Base-by-base conservation (phyloP, 2,113 vertebrate genomes). In the Astur gentilis region DNA sequence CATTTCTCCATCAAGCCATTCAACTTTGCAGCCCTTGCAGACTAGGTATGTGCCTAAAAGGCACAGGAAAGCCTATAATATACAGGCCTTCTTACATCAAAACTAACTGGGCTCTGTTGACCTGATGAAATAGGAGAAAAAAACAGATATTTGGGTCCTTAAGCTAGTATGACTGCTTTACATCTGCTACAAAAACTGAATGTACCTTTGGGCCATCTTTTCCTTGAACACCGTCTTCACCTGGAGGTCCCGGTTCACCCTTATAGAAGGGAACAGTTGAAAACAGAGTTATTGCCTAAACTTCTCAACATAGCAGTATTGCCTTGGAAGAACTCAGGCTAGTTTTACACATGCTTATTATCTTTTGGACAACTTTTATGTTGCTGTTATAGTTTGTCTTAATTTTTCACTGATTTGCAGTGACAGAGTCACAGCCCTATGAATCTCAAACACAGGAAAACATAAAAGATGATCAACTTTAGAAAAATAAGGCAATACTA, bases 201-300 rank as follows among this genome's bases (percentile, higher is more conserved):
- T 7, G 95, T 98, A 99, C 99, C 99, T 99, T 99, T 78, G 96
- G 49, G 86, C 99, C 99, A 96, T 99, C 99, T 98, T 99, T 99
- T 71, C 99, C 99, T 97, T 99, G 99, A 91, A 98, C 84, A 58
- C 99, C 99, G 0, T 99, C 99, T 98, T 99, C 99, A 90, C 99
- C 99, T 55, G 98, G 88, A 82, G 98, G 98, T 94, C 99, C 99
- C 69, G 98, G 98, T 87, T 97, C 97, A 94, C 99, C 99, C 99
- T 99, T 73, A 93, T n/a, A 94, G 85, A 87, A 76, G 95, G 42
- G 38, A 98, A 69, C 4, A 93, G 44, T 91, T 78, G 26, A 87
- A 94, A 88, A 90, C 19, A 42, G 90, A 57, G 11, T 92, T 78
- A 96, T 7, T 91, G 36, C 7, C n/a, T 71, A 22, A 45, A 77